Evolutionary conservation across 2,888 invertebrate species (phyloP), one percentile per base, ranked within the genome.

Genomic region (Rhamphomyia laevipes): DNA sequence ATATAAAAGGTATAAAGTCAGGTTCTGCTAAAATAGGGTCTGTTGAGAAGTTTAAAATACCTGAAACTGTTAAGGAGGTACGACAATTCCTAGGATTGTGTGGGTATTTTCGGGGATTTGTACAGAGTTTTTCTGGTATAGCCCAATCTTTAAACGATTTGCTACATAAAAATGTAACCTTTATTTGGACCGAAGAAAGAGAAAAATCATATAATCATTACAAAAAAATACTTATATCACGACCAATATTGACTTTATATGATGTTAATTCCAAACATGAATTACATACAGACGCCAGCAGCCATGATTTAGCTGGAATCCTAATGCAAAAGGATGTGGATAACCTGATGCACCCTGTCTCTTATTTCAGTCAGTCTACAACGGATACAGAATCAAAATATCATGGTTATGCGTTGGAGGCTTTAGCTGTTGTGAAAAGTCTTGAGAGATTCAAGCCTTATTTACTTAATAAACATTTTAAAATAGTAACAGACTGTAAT

Each of bases 61-160:
- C 59, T 1, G 49, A 45, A 16, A 47, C 31, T 10, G 18, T 45
- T 0, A 58, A 55, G 42, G 54, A 58, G 13, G 50, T 61, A 1
- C 54, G 56, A 48, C 49, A 54, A 43, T 64, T 64, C 30, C 44
- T 63, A 11, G 63, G 63, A 2, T 44, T 64, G 10, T 49, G 56
- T 1, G 57, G 60, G 0, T 66, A 63, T 42, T 64, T 63, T 30
- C 31, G 63, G 13, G 51, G 57, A 38, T 64, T 64, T 44, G 59
- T 65, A 2, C 17, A 46, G 23, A 21, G 55, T 2, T 64, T 59
- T 43, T 49, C 56, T 15, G 50, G 51, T 48, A 53, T 57, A 6
- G 54, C 61, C 0, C 52, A 53, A 44, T 60, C 61, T 0, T 21
- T 64, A 13, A 60, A 58, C 3, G 12, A 48, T 5, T 42, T 58